Base-by-base conservation (phyloP, 2,888 invertebrate species). In the Bhutanitis thaidina region DNA sequence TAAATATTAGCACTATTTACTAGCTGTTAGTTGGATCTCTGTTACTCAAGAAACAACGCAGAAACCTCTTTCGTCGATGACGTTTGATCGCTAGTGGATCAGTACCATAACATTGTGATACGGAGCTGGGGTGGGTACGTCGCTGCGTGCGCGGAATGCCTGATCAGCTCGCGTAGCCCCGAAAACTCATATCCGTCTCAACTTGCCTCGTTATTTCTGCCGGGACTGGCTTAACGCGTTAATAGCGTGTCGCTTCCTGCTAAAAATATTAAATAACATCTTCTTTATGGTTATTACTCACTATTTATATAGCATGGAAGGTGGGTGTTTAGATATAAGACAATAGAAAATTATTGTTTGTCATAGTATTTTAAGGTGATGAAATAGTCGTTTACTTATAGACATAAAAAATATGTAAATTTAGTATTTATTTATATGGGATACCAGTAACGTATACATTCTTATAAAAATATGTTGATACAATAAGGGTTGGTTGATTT, bases 161-260 rank as follows among this genome's bases (percentile, higher is more conserved):
- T 63, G 73, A 80, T 77, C 62, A 61, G 56, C 49, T 43, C 53
- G 55, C 59, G 5, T 56, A 40, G 36, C 58, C 59, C 63, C 64
- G 62, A 66, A 20, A 72, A 70, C 74, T 81, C 75, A 80, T 80
- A 80, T 80, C 80, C 81, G 77, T 69, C 64, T 55, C 32, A 44
- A 53, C 12, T 32, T 13, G 35, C 49, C 50, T 51, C 55, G 52
- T 69, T 65, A 70, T 70, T 70, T 69, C 69, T 70, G 68, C 61
- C 56, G 53, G 49, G 49, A 56, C 49, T 57, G 59, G 43, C 57
- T 52, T 52, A 55, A 52, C 55, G 57, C 53, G 57, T 62, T 62
- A 68, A 65, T 67, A 67, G 65, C 63, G 64, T 68, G 43, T 52
- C 43, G 34, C 29, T 38, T 52, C 47, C 52, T 46, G 37, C 43